These are phyloP conservation scores for Halictus ligatus DNA, from an alignment of 2,888 invertebrate species.

Conservation along the genomic window DNA sequence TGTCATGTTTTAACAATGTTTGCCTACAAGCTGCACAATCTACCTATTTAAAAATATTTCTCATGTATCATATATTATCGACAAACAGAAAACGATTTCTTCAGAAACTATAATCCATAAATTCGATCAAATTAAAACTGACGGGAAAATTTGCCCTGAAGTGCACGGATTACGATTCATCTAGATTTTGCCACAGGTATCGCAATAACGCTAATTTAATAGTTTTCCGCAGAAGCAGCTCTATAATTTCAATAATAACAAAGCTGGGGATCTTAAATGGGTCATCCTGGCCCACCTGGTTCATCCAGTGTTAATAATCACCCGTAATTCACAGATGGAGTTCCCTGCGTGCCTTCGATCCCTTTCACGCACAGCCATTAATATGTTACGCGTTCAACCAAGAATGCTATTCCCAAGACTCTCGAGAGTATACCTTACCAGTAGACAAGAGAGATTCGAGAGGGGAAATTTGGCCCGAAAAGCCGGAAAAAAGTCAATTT, in stretches of 20 bases:
- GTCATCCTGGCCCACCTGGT: neutral
- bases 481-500: too few species aligned
- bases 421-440: neutral
- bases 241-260: neutral
- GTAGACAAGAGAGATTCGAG: neutral
- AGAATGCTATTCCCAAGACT: neutral
- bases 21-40: neutral
- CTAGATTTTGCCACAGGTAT: too few species aligned
- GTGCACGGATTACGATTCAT: too few species aligned
- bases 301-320: neutral
- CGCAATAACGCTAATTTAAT: too few species aligned
- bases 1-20: too few species aligned
- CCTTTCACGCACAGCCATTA: conserved; percentile 2
- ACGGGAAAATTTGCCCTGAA: neutral
- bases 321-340: neutral
- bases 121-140: too few species aligned
- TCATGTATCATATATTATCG: too few species aligned
- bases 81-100: too few species aligned
- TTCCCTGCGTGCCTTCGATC: neutral
- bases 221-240: neutral
- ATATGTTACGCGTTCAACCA: neutral
- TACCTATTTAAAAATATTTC: neutral
- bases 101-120: too few species aligned
- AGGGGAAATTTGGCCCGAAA: too few species aligned
- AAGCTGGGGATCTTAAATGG: neutral